Conservation (phyloP, 2,113 vertebrate genomes). For the Acrocephalus arundinaceus region DNA sequence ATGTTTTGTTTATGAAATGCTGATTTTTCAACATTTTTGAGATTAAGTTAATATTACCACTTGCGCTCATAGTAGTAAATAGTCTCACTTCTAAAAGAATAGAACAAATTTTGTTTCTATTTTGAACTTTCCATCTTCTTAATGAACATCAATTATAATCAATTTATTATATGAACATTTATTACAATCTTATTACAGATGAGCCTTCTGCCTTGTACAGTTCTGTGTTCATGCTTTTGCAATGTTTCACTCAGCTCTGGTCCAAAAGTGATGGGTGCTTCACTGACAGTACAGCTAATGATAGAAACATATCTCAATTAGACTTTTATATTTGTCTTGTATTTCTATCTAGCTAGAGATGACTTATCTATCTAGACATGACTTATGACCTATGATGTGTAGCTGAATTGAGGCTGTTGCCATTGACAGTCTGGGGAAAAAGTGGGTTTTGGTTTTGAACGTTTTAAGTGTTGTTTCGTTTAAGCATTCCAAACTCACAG, state of each 20-base stretch:
- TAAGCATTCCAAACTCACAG: background rate
- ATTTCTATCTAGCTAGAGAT: background rate
- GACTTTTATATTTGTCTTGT: background rate
- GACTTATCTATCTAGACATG: background rate
- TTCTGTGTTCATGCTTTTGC: background rate
- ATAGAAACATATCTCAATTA: background rate
- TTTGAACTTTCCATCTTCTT: background rate
- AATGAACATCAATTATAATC: background rate
- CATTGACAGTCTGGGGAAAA: background rate
- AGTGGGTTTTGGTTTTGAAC: background rate
- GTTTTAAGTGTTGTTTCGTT: background rate
- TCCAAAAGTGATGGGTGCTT: background rate
- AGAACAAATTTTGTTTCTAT: background rate
- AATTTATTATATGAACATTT: background rate
- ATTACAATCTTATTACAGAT: background rate
- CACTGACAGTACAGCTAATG: background rate
- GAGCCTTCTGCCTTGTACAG: background rate
- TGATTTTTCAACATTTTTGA: background rate
- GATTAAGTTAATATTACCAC: background rate
- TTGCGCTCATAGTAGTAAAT: rapidly evolving
- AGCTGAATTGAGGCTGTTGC: background rate
- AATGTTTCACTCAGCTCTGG: background rate
- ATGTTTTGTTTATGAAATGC: background rate
- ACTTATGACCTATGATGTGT: background rate
- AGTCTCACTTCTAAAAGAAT: background rate